Evolutionary conservation across 1,140 invertebrate genomes (phyloP), one percentile per base, ranked within the genome.

Genomic region (Akabosia matsudoensis): DNA sequence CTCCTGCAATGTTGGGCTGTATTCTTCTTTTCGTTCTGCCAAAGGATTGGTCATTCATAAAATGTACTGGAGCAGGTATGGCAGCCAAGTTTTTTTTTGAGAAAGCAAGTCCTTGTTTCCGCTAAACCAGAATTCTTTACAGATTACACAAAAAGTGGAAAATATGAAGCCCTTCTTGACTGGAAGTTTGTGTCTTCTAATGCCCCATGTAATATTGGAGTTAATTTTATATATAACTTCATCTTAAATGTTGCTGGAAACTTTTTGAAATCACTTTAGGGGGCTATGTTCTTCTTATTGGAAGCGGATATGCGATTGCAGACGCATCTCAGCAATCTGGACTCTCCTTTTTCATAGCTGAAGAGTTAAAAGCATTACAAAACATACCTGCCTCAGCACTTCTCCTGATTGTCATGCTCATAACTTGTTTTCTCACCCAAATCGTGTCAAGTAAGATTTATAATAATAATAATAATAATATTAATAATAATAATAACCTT

Each of bases 291-390:
- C 31, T 72, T 28, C 34, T 37, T 70, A 45, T 67, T 81, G 90
- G 93, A 34, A 93, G 93, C 61, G 95, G 95, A 0, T 96, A 96
- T 84, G 94, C 95, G 0, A 87, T 97, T 28, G 94, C 95, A 0
- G 89, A 92, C 70, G 94, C 91, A 64, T 92, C 92, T 79, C 90
- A 92, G 80, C 86, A 85, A 16, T 94, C 92, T 0, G 91, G 90
- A 0, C 88, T 96, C 79, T 94, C 93, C 0, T 83, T 84, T 1
- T 87, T 91, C 84, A 88, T 96, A 71, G 93, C 93, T 0, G 82
- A 88, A 0, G 88, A 90, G 7, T 84, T 83, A 34, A 73, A 82
- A 7, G 75, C 77, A 86, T 85, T 88, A 1, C 75, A 74, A 4
- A 74, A 78, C 18, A 61, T 86, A 4, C 82, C 84, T 7, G 78